Evolutionary conservation across 1,140 invertebrate species (phyloP).

Genomic region (Capitella teleta): DNA sequence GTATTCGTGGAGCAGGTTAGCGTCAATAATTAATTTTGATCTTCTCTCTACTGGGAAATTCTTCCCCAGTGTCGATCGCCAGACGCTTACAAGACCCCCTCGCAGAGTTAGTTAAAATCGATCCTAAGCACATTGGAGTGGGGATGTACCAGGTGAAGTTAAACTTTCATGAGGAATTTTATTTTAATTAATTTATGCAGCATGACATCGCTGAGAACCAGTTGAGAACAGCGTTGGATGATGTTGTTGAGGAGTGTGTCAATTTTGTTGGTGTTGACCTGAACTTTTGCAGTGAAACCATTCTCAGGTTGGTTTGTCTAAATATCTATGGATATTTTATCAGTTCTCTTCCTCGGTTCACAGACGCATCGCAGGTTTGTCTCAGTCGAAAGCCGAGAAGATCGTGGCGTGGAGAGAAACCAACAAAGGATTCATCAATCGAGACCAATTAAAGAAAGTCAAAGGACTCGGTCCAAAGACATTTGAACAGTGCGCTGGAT

Average conservation of each 20-base stretch:
- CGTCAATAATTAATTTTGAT: neutral
- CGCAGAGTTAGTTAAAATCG: constrained; percentile 80
- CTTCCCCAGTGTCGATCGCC: constrained; percentile 61
- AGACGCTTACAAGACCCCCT: constrained; percentile 76
- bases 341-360: too few species aligned
- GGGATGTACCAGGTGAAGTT: constrained; percentile 63
- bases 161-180: neutral
- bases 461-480: constrained; percentile 68
- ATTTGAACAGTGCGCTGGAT: constrained; percentile 81
- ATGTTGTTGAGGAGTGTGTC: constrained; percentile 63
- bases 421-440: constrained; percentile 57
- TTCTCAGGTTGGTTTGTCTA: constrained; percentile 53
- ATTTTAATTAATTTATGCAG: constrained; percentile 42
- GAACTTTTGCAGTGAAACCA: constrained; percentile 67
- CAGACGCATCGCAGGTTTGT: constrained; percentile 69
- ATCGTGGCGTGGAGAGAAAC: constrained; percentile 63
- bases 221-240: constrained; percentile 59
- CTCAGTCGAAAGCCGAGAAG: constrained; percentile 57
- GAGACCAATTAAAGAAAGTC: constrained; percentile 62
- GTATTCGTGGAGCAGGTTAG: constrained; percentile 63
- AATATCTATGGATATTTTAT: too few species aligned
- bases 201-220: constrained; percentile 72
- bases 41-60: neutral
- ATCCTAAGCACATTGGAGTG: constrained; percentile 75
- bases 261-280: constrained; percentile 85